Evolutionary conservation across 1,140 invertebrate species (phyloP), one percentile per base, ranked within the genome.

Genomic region (Pseudomyrmex sp.): DNA sequence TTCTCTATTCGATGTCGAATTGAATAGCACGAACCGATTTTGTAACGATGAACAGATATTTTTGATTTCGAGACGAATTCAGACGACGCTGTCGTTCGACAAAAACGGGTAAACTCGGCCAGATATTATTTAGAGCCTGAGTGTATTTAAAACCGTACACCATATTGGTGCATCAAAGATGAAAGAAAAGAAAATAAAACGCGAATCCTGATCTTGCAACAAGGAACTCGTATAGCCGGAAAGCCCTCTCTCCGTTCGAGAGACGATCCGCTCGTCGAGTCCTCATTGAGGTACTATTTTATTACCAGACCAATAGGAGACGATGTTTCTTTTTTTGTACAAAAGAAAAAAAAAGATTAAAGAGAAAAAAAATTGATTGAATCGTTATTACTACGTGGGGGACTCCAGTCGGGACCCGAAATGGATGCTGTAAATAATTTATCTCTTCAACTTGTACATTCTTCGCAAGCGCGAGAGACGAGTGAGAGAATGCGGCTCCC

Each of bases 101-200:
- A 59, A 70, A 90, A 89, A 88, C 89, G 90, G 90, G 90, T 91
- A 90, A 65, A 89, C 85, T 87, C 85, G 84, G 86, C 86, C n/a
- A 59, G 76, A 50, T 83, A 56, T 83, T 84, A 59, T 63, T 83
- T 69, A 69, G 75, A 69, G 79, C 62, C 70, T 82, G 87, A 87
- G 85, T 69, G 65, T 84, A 68, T 85, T 69, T 35, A 35, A 35
- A 88, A 75, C 85, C 84, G 83, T 89, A 87, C 90, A 91, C 89
- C 91, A 92, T 92, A 92, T 91, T 91, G 91, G 90, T 92, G 91
- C 87, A 85, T 85, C 50, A 54, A 20, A 68, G 35, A 79, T 83
- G 62, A 82, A 61, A 50, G 52, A 76, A 65, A 26, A 76, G 20
- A 65, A 58, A 46, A 59, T 26, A 65, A 77, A 66, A 46, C 62